Conservation (phyloP, 2,797 vertebrate genomes). For the Lepus oiostolus region DNA sequence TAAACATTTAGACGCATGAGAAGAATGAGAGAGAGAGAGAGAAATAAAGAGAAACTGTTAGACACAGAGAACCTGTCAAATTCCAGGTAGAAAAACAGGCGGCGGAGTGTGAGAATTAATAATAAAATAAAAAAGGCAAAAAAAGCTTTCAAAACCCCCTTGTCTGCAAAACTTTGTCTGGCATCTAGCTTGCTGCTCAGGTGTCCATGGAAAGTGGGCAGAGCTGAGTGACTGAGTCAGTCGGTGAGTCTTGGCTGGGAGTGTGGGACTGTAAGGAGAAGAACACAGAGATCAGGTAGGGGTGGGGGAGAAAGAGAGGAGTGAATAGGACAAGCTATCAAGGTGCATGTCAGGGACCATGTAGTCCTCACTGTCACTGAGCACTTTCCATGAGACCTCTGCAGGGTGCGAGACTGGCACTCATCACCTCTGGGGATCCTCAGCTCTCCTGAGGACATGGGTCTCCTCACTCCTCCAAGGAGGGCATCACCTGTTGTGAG, state of each 20-base stretch:
- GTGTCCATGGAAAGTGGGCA: not conserved
- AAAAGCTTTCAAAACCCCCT: not conserved
- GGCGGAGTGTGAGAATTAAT: not conserved
- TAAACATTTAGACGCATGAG: not conserved
- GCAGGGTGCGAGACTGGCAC: not conserved
- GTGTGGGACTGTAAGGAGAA: not conserved
- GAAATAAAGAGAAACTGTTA: too few relatives aligned
- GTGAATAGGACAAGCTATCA: not conserved
- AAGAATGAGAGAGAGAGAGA: not conserved
- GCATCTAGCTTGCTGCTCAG: not conserved
- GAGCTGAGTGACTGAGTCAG: too few relatives aligned
- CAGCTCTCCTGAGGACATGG: not conserved
- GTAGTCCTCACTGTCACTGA: rapidly evolving
- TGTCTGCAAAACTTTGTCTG: not conserved
- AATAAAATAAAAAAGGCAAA: not conserved
- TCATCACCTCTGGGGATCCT: not conserved
- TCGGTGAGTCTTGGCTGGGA: not conserved
- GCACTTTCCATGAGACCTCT: not conserved
- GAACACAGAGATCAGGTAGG: too few relatives aligned
- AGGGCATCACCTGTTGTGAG: not conserved
- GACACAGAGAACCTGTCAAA: not conserved
- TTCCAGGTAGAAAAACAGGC: not conserved
- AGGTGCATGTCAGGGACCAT: not conserved
- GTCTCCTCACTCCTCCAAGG: not conserved
- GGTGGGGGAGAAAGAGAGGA: too few relatives aligned